A percentile compares a stretch with the other conserved stretches of the same genome.
Evolutionary conservation across 2,888 invertebrate species (phyloP).

Genomic region (Eilema sororculum): DNA sequence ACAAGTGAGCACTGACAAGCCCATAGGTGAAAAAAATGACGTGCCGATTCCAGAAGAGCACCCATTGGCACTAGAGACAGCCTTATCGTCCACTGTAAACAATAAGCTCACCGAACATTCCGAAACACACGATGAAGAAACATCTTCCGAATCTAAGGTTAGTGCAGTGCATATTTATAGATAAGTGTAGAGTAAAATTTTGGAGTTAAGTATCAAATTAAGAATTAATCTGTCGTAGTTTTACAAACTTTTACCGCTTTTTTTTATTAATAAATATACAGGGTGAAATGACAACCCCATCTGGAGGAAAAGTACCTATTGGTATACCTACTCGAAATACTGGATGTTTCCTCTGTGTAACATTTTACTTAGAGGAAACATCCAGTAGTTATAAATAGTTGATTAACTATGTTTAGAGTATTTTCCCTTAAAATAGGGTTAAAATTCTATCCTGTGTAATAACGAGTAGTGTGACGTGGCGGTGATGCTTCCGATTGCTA

Average conservation of each 20-base stretch:
- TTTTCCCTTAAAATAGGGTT: too few relatives aligned
- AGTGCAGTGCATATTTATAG: constrained; percentile 16
- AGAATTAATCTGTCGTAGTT: not conserved
- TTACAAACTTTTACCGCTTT: too few relatives aligned
- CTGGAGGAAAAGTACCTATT: too few relatives aligned
- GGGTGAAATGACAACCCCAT: too few relatives aligned
- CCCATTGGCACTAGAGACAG: constrained; percentile 73
- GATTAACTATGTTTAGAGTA: too few relatives aligned
- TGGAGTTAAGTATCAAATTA: not conserved
- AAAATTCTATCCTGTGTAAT: too few relatives aligned
- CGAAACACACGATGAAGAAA: constrained; percentile 12
- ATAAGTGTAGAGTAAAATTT: not conserved
- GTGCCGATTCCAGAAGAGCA: constrained; percentile 57
- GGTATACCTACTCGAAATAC: too few relatives aligned
- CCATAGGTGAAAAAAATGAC: constrained; percentile 34
- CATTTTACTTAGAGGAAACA: too few relatives aligned
- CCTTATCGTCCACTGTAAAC: constrained; percentile 71
- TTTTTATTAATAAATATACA: too few relatives aligned
- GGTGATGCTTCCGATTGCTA: not conserved
- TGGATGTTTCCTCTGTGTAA: too few relatives aligned
- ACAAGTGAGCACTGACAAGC: constrained; percentile 15
- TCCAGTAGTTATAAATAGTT: too few relatives aligned
- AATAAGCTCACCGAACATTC: constrained; percentile 33
- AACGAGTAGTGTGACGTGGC: too few relatives aligned
- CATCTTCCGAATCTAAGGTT: constrained; percentile 55